Evolutionary conservation across 1,140 invertebrate genomes (phyloP).

Genomic region (Phymorhynchus buccinoides): DNA sequence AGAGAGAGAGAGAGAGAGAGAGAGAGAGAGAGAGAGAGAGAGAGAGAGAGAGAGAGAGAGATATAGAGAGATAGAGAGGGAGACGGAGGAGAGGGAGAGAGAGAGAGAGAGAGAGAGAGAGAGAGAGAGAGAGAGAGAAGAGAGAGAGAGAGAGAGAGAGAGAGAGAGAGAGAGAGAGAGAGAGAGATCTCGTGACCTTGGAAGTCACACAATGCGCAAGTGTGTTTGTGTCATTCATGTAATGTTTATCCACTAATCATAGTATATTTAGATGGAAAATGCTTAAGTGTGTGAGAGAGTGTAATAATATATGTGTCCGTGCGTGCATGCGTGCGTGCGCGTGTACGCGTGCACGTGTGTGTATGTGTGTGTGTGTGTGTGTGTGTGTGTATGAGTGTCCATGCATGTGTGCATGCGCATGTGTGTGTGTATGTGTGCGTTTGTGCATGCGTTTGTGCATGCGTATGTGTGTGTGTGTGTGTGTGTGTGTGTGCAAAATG

Average conservation of each 20-base stretch:
- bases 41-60: too few relatives aligned
- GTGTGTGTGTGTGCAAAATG: not conserved
- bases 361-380: too few relatives aligned
- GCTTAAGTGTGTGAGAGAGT: not conserved
- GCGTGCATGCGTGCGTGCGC: not conserved
- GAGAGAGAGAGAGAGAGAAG: too few relatives aligned
- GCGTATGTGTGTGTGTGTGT: slow-evolving; percentile 5
- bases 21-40: too few relatives aligned
- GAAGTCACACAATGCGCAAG: too few relatives aligned
- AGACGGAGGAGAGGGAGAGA: not conserved
- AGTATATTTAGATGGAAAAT: too few relatives aligned
- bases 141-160: not conserved
- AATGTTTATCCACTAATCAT: too few relatives aligned
- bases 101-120: not conserved
- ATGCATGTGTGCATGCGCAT: not conserved
- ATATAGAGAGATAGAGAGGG: too few relatives aligned
- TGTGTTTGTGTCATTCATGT: too few relatives aligned
- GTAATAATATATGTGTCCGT: not conserved
- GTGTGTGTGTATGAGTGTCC: not conserved
- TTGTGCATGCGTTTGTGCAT: not conserved
- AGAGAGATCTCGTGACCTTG: too few relatives aligned
- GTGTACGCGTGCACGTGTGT: not conserved
- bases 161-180: too few relatives aligned
- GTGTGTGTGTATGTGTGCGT: not conserved
- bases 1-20: too few relatives aligned